Evolutionary conservation across 2,888 invertebrate species (phyloP), one percentile per base, ranked within the genome.

Genomic region (Yponomeuta plumbellus): DNA sequence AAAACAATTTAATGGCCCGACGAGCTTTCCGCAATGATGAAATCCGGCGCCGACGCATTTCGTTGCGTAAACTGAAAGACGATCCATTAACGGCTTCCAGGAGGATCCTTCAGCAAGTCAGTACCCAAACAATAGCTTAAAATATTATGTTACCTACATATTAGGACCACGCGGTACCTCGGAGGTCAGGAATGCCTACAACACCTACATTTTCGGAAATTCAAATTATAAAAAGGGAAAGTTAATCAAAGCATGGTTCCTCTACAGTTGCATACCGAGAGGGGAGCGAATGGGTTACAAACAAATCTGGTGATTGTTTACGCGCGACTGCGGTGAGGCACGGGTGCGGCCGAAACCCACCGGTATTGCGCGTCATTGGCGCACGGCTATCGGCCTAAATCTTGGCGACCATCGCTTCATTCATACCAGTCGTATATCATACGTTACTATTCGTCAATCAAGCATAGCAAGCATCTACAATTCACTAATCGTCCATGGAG

Each of bases 1-100:
- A 91, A 90, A 91, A 90, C 90, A 88, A 90, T 91, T 90, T 91
- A 91, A 91, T 90, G 90, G 90, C 89, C 90, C 89, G 88, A 85
- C 89, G 86, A 89, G 88, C 84, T 90, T 91, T 88, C 90, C 90
- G 89, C 84, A 87, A 88, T 90, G 90, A 89, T 88, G 90, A 91
- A 90, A 91, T 88, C 4, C 83, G 79, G 84, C 87, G 86, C 85
- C 85, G 85, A 85, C 88, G 87, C 86, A 86, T 85, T 82, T 78
- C 75, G 83, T 88, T 91, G 79, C 87, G 88, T 86, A 89, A 89
- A 80, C 79, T 82, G 86, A 85, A 86, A 86, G 82, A 83, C 84
- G 88, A 88, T 88, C 84, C 84, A 52, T 52, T 34, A 34, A 34
- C 5, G 34, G 8, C 34, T 34, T 34, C 34, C 34, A 8, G 34